Percentiles rank a stretch among this genome's conserved stretches.
Evolutionary conservation across 2,888 invertebrate genomes (phyloP).

Genomic region (Drosophila colorata): DNA sequence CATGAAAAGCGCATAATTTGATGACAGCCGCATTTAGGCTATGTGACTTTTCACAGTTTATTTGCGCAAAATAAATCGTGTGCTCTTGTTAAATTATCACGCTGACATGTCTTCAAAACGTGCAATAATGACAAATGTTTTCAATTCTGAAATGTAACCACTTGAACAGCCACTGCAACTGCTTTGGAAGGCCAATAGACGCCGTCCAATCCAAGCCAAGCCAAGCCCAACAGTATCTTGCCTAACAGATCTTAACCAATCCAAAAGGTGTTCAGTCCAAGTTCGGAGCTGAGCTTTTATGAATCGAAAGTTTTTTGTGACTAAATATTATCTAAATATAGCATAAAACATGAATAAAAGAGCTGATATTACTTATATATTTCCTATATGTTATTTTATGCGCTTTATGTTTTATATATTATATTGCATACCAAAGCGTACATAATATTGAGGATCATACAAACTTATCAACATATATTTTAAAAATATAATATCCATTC

Average conservation of each 20-base stretch:
- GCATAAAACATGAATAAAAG: too few relatives aligned
- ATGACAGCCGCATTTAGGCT: slow-evolving; percentile 49
- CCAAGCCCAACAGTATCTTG: not conserved
- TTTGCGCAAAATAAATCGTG: slow-evolving; percentile 33
- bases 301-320: too few relatives aligned
- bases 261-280: not conserved
- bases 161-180: slow-evolving; percentile 2
- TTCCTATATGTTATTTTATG: too few relatives aligned
- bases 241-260: not conserved
- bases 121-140: slow-evolving; percentile 63
- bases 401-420: too few relatives aligned
- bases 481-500: too few relatives aligned
- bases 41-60: slow-evolving; percentile 65
- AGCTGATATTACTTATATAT: too few relatives aligned
- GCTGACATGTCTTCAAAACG: slow-evolving; percentile 72
- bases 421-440: too few relatives aligned
- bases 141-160: slow-evolving; percentile 44
- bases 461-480: too few relatives aligned
- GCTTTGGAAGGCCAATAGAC: slow-evolving; percentile 40
- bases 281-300: not conserved
- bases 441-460: too few relatives aligned
- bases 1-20: slow-evolving; percentile 40
- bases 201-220: not conserved
- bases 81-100: slow-evolving; percentile 63
- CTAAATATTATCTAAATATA: too few relatives aligned